Evolutionary conservation across 2,888 invertebrate species (phyloP), one percentile per base, ranked within the genome.

Genomic region (Lottia scabra): DNA sequence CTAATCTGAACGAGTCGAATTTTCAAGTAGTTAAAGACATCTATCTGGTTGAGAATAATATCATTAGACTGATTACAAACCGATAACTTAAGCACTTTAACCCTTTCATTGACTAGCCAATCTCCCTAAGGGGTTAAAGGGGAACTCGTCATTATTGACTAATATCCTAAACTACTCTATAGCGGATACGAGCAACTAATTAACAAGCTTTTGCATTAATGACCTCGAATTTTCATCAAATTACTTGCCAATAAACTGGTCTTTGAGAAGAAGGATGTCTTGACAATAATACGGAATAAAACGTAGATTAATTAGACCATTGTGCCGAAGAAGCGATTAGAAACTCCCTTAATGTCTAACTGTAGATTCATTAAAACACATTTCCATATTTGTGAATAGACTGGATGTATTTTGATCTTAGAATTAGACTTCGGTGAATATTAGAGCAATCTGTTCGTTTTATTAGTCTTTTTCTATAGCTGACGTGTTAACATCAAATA

Each of bases 151-250:
- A 56, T 56, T 56, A 56, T 56, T 56, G 56, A 56, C 56, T 56
- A 56, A 56, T 56, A 56, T 56, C 56, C 56, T 23, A 19, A 56
- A 56, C 56, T 56, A 23, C 56, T 56, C 56, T 56, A 23, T 56
- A 56, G 56, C 23, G 19, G 56, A 56, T 56, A 56, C 56, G 12
- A 19, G 12, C 56, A 56, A 56, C 56, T 56, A 56, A 56, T 56
- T 56, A 56, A 56, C 56, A 56, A 56, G 56, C 19, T 56, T 56
- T 56, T 56, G 56, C 56, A 56, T 56, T 56, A 56, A 56, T 56
- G 56, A 56, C 56, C 56, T 23, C 56, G 23, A 23, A 56, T 56
- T 56, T 56, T 56, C 56, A 56, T 56, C 56, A 56, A 56, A 56
- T 56, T 56, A 56, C 56, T 56, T 56, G 56, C 56, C 56, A 19